Percentiles rank a stretch among this genome's conserved stretches.
Conservation (phyloP, 2,888 invertebrate genomes). For the Meiosimyza decipiens region DNA sequence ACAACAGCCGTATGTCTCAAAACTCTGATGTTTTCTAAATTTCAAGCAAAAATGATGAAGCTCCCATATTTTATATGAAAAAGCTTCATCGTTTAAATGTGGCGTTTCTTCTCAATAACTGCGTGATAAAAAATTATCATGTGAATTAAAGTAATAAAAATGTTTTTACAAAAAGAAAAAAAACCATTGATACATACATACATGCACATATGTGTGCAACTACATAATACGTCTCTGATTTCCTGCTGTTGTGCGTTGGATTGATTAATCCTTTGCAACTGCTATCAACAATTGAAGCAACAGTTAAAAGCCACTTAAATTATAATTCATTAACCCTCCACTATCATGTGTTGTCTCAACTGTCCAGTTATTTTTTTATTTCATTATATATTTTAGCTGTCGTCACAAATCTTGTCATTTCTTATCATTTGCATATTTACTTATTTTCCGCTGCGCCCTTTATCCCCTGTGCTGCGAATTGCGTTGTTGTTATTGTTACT, state of each 20-base stretch:
- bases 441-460: conserved; percentile 25
- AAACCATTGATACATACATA: too few species aligned
- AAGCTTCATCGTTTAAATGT: too few species aligned
- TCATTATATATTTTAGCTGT: not conserved
- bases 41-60: too few species aligned
- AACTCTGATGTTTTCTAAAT: too few species aligned
- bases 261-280: too few species aligned
- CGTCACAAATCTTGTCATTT: not conserved
- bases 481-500: conserved; percentile 8
- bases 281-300: not conserved
- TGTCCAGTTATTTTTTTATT: conserved; percentile 25
- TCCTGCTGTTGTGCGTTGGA: conserved; percentile 26
- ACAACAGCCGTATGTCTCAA: too few species aligned
- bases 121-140: too few species aligned
- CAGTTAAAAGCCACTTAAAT: conserved; percentile 40
- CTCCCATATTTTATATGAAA: too few species aligned
- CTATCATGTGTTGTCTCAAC: conserved; percentile 33
- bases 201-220: too few species aligned
- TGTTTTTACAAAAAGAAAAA: too few species aligned
- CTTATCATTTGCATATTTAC: not conserved
- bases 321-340: conserved; percentile 27
- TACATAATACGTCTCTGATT: conserved; percentile 26
- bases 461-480: not conserved
- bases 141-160: too few species aligned
- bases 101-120: too few species aligned